Conservation (phyloP, 2,797 vertebrate species). For the Danio jaintianensis region DNA sequence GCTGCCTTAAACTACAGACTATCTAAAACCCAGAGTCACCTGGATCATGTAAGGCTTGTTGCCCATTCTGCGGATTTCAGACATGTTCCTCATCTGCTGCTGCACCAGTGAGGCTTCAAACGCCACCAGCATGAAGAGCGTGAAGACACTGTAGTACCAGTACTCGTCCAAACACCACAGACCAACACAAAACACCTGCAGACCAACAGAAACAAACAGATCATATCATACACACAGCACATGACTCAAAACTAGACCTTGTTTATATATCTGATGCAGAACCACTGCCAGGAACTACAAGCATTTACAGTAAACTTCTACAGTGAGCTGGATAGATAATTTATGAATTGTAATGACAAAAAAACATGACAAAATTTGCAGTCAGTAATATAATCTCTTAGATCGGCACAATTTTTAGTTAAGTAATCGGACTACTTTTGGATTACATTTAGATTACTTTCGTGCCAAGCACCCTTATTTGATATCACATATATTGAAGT, state of each 20-base stretch:
- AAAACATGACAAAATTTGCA: no score
- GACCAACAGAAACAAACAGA: neutral
- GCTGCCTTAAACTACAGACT: no score
- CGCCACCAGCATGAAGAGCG: constrained; percentile 96
- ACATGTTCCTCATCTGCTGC: constrained; percentile 97
- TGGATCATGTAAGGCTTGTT: constrained; percentile 96
- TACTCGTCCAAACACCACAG: constrained; percentile 98
- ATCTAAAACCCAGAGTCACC: constrained; percentile 70
- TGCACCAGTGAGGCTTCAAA: constrained; percentile 97
- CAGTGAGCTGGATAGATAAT: no score
- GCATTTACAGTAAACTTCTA: no score
- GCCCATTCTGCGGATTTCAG: constrained; percentile 95
- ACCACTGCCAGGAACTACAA: neutral
- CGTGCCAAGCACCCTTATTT: no score
- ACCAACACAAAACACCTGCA: constrained; percentile 95
- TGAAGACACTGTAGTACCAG: constrained; percentile 99
- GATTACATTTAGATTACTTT: no score
- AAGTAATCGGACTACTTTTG: no score
- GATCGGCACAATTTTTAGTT: no score
- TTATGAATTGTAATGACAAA: no score
- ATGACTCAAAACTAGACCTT: neutral
- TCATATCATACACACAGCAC: neutral
- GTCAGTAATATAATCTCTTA: no score
- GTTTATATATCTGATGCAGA: neutral
- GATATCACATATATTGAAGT: no score